A percentile compares a stretch with the other conserved stretches of the same genome.
Conservation (phyloP, 2,888 invertebrate species). For the Himalopsyche anomala region DNA sequence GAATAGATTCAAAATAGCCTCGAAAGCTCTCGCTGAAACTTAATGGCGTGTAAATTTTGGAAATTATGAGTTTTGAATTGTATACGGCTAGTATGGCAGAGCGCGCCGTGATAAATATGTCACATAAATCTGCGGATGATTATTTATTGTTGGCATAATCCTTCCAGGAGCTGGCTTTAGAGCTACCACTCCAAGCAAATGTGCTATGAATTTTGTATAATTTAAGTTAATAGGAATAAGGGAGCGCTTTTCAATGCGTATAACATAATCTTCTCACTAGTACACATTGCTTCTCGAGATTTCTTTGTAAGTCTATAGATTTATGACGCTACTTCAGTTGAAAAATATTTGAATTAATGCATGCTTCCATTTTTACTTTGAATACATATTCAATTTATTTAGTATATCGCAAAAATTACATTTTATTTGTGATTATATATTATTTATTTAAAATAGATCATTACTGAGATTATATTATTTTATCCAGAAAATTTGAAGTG, state of each 20-base stretch:
- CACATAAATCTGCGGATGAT: constrained; percentile 64
- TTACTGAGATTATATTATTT: no score
- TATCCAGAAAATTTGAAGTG: no score
- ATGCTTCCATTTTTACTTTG: neutral
- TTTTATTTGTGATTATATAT: no score
- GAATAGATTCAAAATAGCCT: constrained; percentile 63
- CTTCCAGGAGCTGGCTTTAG: constrained; percentile 37
- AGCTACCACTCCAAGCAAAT: constrained; percentile 35
- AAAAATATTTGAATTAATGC: neutral
- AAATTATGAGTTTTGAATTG: constrained; percentile 64
- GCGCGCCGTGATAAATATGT: constrained; percentile 62
- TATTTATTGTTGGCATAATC: constrained; percentile 62
- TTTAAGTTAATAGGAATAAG: constrained; percentile 41
- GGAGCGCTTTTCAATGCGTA: constrained; percentile 25
- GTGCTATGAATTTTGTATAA: constrained; percentile 38
- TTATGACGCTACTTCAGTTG: constrained; percentile 5
- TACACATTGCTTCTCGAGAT: constrained; percentile 21
- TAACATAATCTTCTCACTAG: constrained; percentile 7
- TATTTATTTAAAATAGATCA: no score
- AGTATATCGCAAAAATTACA: no score
- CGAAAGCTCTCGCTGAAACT: constrained; percentile 56
- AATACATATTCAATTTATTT: no score
- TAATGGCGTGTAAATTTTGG: constrained; percentile 64
- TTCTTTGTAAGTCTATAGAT: constrained; percentile 14
- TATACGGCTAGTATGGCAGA: constrained; percentile 51